Evolutionary conservation across 2,888 invertebrate genomes (phyloP), one percentile per base, ranked within the genome.

Genomic region (Antitype chi): DNA sequence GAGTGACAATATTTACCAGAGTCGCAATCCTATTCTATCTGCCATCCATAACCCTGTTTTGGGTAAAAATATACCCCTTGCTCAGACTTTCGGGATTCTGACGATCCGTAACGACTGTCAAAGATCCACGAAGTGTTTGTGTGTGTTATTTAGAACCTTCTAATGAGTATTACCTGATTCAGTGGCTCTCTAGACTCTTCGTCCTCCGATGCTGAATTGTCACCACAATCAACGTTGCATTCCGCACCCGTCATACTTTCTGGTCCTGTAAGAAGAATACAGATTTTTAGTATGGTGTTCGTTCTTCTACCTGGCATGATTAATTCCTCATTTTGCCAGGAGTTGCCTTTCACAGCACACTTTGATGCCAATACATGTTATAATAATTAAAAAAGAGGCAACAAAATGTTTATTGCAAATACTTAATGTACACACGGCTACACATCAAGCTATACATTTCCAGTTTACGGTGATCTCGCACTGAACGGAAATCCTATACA

Each of bases 131-230:
- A n/a, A 9, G 15, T 49, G 15, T 49, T 49, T 49, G 15, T 15
- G 15, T 17, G 6, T 17, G 17, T 49, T 49, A 49, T 49, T 49
- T 49, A 17, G 17, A 49, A 49, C 17, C 17, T 49, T 49, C 49
- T 49, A 17, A 49, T 49, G 15, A 17, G 15, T 6, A 49, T 49
- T 52, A 57, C 96, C 95, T 96, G 96, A 93, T 96, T 96, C 2
- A 96, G 94, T 88, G 96, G 96, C 81, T 96, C 96, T 90, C 96
- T 93, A 52, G 96, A 92, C 86, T 97, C 97, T 70, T 97, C 97
- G 72, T 97, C 97, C 84, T 97, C 97, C 32, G 97, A 97, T 25
- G 96, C 97, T 69, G 97, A 97, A 81, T 97, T 97, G 57, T 97
- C 97, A 62, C 95, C 97, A 76, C 97, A 97, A 62, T 97, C 97